Evolutionary conservation across 2,797 vertebrate species (phyloP).

Genomic region (Pseudomugil tenellus): DNA sequence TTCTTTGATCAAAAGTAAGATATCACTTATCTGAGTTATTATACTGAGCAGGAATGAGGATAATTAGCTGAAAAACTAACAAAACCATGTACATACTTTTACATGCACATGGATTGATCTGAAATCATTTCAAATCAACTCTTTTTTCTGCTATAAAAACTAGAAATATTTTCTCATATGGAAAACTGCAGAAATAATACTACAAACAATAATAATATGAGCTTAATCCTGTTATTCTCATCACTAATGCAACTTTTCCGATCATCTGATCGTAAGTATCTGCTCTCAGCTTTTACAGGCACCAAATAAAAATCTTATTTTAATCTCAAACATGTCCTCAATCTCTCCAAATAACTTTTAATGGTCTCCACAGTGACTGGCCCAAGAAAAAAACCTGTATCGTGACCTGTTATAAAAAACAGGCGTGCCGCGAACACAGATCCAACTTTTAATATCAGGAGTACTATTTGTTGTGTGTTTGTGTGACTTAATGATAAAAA

Average conservation of each 20-base stretch:
- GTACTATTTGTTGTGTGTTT: no score
- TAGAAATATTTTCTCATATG: neutral
- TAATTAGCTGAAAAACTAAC: neutral
- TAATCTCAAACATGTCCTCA: neutral
- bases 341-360: neutral
- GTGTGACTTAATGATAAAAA: constrained; percentile 2
- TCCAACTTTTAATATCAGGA: neutral
- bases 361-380: neutral
- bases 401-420: no score
- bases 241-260: constrained; percentile 4
- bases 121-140: neutral
- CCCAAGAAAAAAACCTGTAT: no score
- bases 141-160: neutral
- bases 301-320: neutral
- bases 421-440: no score
- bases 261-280: neutral
- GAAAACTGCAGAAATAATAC: no score
- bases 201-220: neutral
- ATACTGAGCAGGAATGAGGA: neutral
- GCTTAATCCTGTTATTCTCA: neutral
- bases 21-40: neutral
- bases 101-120: neutral
- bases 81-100: neutral
- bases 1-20: neutral
- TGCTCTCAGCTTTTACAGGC: neutral